A percentile compares a stretch with the other conserved stretches of the same genome.
Conservation (phyloP, 2,888 invertebrate genomes). For the Elmis aenea region DNA sequence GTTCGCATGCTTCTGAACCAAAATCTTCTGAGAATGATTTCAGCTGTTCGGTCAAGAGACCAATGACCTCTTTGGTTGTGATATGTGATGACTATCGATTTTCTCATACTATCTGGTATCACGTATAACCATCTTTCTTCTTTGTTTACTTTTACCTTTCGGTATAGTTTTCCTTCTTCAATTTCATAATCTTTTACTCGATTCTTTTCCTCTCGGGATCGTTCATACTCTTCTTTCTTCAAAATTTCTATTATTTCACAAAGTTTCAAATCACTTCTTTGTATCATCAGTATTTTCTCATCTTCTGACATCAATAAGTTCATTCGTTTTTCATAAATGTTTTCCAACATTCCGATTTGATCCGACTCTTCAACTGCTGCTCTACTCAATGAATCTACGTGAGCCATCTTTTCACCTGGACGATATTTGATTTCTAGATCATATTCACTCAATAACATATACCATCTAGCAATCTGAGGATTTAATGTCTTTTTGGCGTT, state of each 20-base stretch:
- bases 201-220: slow-evolving; percentile 11
- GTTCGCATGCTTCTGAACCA: slow-evolving; percentile 5
- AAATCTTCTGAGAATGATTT: slow-evolving; percentile 1
- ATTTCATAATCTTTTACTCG: slow-evolving; percentile 2
- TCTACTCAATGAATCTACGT: slow-evolving; percentile 26
- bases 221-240: slow-evolving; percentile 5
- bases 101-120: slow-evolving; percentile 5
- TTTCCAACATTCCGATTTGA: slow-evolving; percentile 9
- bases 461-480: slow-evolving; percentile 6
- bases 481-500: slow-evolving; percentile 8
- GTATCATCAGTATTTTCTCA: slow-evolving; percentile 15
- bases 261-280: no score
- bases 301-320: slow-evolving; percentile 12
- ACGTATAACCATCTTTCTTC: slow-evolving; percentile 5
- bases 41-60: slow-evolving; percentile 1
- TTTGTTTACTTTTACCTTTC: background rate
- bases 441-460: background rate
- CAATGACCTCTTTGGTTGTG: slow-evolving; percentile 6
- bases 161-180: background rate
- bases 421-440: slow-evolving; percentile 21
- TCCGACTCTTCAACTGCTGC: slow-evolving; percentile 18
- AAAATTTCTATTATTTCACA: slow-evolving; percentile 11
- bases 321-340: slow-evolving; percentile 12
- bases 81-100: slow-evolving; percentile 4
- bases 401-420: slow-evolving; percentile 22